A percentile compares a stretch with the other conserved stretches of the same genome.
Conservation (phyloP, 2,888 invertebrate species). For the Sinotaia quadrata region DNA sequence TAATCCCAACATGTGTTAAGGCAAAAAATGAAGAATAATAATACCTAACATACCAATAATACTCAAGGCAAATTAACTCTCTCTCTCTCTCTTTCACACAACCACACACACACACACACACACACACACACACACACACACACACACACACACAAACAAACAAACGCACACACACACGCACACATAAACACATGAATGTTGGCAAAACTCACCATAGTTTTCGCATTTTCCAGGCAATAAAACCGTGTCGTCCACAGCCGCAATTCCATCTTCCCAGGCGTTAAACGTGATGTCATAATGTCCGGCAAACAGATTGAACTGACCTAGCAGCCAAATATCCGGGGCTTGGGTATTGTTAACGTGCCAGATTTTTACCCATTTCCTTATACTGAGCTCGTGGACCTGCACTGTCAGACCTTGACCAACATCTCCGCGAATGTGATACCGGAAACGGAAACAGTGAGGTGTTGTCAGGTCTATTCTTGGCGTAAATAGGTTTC, state of each 20-base stretch:
- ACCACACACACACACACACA: neutral
- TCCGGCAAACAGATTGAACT: conserved; percentile 49
- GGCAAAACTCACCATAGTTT: conserved; percentile 44
- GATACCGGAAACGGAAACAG: conserved; percentile 62
- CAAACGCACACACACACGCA: neutral
- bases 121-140: neutral
- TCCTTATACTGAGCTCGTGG: conserved; percentile 30
- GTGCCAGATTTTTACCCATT: conserved; percentile 3
- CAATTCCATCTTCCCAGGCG: conserved; percentile 41
- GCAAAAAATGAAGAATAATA: too few relatives aligned
- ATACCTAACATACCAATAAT: neutral
- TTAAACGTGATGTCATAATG: conserved; percentile 48
- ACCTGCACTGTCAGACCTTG: conserved; percentile 42
- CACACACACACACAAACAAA: neutral
- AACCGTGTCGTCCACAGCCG: conserved; percentile 58
- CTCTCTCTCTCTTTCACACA: neutral
- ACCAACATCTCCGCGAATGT: conserved; percentile 48
- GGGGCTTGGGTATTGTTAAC: conserved; percentile 18
- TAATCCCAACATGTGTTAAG: too few relatives aligned
- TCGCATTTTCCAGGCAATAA: conserved; percentile 50
- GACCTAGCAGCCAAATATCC: conserved; percentile 56
- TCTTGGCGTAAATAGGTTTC: conserved; percentile 44
- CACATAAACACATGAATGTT: neutral
- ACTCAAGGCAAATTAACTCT: neutral
- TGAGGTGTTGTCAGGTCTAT: conserved; percentile 43